These are phyloP conservation scores for Mormyrops boulengeri DNA, from an alignment of 2,797 vertebrate genomes.

Conservation along the genomic window DNA sequence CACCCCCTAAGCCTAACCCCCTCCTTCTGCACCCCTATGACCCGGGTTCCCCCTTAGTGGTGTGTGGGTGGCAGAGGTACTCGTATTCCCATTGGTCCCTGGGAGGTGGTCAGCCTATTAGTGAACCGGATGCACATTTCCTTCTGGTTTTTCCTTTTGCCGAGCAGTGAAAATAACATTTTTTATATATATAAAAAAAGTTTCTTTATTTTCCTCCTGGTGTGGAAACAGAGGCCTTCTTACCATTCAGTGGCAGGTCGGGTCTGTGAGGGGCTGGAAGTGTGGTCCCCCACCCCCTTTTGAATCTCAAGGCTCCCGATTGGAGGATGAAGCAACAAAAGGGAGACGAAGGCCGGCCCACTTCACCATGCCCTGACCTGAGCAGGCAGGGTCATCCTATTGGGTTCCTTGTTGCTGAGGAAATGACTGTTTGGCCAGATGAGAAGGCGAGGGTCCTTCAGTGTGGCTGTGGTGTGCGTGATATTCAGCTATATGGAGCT, in stretches of 20 bases:
- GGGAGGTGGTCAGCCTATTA: neutral
- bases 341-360: neutral
- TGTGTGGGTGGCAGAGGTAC: neutral
- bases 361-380: slow-evolving; percentile 17
- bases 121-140: neutral
- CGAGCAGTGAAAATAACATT: neutral
- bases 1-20: neutral
- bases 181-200: neutral
- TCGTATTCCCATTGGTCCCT: neutral
- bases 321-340: neutral
- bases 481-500: neutral
- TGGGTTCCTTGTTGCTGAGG: slow-evolving; percentile 14
- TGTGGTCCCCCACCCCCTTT: neutral
- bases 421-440: neutral
- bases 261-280: neutral
- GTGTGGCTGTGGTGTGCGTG: neutral
- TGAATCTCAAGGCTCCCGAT: neutral
- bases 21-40: neutral
- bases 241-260: neutral
- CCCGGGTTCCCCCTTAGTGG: neutral
- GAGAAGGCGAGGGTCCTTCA: neutral
- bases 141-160: neutral
- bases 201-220: neutral
- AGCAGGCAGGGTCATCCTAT: slow-evolving; percentile 11
- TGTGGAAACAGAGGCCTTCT: neutral